Evolutionary conservation across 2,113 vertebrate genomes (phyloP).

Genomic region (Pachycephala philippinensis): DNA sequence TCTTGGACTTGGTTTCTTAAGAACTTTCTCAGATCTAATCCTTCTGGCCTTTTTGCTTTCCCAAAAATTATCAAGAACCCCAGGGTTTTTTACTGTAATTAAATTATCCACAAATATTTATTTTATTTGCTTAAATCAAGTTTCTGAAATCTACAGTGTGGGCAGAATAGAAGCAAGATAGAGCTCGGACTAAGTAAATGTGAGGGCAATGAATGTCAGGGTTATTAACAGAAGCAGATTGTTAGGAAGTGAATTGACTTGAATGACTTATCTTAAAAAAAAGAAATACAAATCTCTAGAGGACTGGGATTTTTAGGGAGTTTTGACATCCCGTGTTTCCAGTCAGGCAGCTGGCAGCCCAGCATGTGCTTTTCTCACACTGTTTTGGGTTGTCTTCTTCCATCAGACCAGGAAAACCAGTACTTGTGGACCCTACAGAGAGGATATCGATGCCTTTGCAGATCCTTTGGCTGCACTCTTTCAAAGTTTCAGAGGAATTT

Average conservation of each 20-base stretch:
- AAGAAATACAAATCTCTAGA: not conserved
- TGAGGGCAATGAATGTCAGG: not conserved
- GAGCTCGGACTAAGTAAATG: not conserved
- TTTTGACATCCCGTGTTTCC: not conserved
- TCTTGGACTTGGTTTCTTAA: not conserved
- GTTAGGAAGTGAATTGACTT: not conserved
- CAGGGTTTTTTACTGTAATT: not conserved
- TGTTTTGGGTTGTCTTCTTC: not conserved
- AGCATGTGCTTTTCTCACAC: not conserved
- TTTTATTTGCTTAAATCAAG: not conserved
- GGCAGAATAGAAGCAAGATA: not conserved
- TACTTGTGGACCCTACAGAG: not conserved
- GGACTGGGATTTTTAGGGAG: not conserved
- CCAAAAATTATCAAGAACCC: not conserved
- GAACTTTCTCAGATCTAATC: not conserved
- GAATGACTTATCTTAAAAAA: not conserved
- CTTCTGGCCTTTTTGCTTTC: not conserved
- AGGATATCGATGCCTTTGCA: not conserved
- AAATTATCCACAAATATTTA: not conserved
- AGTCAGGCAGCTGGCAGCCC: not conserved
- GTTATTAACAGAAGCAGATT: not conserved
- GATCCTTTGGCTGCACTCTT: not conserved
- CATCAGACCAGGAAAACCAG: not conserved
- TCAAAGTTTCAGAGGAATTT: not conserved
- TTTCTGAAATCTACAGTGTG: not conserved